Conservation (phyloP, 2,797 vertebrate species). For the Manis javanica region DNA sequence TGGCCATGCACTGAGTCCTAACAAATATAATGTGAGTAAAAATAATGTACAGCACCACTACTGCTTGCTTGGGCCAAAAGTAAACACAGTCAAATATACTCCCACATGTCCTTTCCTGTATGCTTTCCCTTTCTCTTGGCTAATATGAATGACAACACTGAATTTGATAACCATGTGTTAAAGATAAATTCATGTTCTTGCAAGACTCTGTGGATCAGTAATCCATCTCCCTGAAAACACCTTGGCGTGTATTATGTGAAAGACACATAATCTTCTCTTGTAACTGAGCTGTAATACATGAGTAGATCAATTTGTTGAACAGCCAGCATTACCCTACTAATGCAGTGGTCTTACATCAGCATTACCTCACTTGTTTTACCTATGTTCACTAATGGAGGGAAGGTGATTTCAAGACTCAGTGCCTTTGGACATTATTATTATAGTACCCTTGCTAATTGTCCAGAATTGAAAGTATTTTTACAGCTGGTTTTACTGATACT, state of each 20-base stretch:
- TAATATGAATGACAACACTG: neutral
- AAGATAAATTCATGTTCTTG: neutral
- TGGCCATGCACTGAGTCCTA: neutral
- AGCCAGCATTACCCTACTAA: neutral
- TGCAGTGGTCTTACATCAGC: neutral
- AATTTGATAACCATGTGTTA: neutral
- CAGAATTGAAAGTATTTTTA: neutral
- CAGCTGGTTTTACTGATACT: neutral
- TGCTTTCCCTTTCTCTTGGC: neutral
- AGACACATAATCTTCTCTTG: neutral
- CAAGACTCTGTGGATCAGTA: neutral
- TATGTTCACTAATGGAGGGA: neutral
- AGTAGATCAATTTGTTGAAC: neutral
- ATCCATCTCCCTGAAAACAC: neutral
- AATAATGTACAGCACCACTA: neutral
- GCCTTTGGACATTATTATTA: neutral
- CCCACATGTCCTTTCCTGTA: neutral
- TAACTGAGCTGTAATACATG: neutral
- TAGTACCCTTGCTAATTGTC: neutral
- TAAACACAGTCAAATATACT: neutral
- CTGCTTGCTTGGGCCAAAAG: neutral
- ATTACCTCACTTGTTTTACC: neutral
- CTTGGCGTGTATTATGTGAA: neutral
- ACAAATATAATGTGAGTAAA: neutral
- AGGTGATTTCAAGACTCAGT: neutral